Percentiles rank a stretch among this genome's conserved stretches.
These are phyloP conservation scores for Limnephilus auricula DNA, from an alignment of 2,888 invertebrate species.

Conservation along the genomic window DNA sequence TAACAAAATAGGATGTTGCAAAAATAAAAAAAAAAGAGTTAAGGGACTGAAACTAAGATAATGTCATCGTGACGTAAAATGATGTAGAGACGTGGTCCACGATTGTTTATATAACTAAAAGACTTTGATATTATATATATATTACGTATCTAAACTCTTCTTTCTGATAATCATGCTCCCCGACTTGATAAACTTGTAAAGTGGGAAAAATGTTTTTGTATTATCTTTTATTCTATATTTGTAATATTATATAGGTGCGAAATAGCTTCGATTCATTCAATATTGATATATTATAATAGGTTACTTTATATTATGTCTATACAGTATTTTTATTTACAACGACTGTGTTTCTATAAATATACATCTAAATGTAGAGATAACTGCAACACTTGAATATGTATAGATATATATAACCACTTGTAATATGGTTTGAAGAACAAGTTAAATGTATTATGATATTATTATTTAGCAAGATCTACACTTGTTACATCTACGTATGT, in stretches of 20 bases:
- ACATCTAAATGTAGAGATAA: background rate
- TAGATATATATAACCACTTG: background rate
- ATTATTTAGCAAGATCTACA: background rate
- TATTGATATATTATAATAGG: too few species aligned
- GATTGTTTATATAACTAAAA: background rate
- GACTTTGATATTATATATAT: background rate
- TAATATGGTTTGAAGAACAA: background rate
- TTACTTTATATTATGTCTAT: too few species aligned
- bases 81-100: background rate
- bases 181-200: too few species aligned
- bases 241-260: too few species aligned
- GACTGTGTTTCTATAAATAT: too few species aligned
- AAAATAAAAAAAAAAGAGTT: background rate
- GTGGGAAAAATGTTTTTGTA: too few species aligned
- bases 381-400: background rate
- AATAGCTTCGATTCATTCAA: too few species aligned
- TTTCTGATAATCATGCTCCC: too few species aligned
- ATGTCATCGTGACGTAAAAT: too few species aligned
- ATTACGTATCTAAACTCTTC: too few species aligned
- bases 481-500: background rate
- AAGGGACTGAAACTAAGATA: constrained; percentile 1
- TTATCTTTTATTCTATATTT: too few species aligned
- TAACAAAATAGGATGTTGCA: background rate
- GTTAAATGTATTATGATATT: background rate
- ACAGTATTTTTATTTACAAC: too few species aligned